Percentiles rank a stretch among this genome's conserved stretches.
These are phyloP conservation scores for Cnemophilus loriae DNA, from an alignment of 2,113 vertebrate genomes.

Conservation along the genomic window DNA sequence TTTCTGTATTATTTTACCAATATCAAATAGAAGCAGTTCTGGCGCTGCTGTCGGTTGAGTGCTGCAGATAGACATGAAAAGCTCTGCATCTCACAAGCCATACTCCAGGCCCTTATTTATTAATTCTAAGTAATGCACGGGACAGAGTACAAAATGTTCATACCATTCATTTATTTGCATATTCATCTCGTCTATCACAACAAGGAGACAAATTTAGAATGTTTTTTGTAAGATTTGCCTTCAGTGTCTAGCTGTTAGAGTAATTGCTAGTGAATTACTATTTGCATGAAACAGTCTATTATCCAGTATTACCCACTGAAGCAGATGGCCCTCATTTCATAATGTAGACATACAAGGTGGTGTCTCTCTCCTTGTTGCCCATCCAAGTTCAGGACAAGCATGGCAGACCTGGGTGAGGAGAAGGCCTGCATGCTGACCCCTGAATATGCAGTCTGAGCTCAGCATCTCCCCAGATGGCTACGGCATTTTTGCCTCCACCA, in stretches of 20 bases:
- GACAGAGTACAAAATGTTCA: conserved; percentile 13
- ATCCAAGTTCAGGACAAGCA: background rate
- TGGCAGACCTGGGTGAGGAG: background rate
- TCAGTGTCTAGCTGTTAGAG: background rate
- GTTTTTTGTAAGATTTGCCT: background rate
- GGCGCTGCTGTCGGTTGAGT: background rate
- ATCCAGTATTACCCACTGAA: background rate
- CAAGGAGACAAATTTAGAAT: conserved; percentile 13
- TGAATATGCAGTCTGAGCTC: background rate
- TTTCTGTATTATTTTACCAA: background rate
- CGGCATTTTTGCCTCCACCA: background rate
- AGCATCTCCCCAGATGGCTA: background rate
- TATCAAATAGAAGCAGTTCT: background rate
- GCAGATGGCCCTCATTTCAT: background rate
- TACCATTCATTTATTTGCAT: background rate
- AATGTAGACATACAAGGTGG: background rate
- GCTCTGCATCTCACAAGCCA: background rate
- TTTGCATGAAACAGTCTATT: background rate
- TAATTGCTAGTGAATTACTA: background rate
- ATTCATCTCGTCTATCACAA: conserved; percentile 21
- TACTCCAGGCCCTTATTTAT: background rate
- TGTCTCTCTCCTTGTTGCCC: background rate
- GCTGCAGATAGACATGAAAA: background rate
- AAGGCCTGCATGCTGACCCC: fast-evolving
- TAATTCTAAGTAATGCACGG: background rate